Base-by-base conservation (phyloP, 1,140 invertebrate species). In the Panulirus ornatus region DNA sequence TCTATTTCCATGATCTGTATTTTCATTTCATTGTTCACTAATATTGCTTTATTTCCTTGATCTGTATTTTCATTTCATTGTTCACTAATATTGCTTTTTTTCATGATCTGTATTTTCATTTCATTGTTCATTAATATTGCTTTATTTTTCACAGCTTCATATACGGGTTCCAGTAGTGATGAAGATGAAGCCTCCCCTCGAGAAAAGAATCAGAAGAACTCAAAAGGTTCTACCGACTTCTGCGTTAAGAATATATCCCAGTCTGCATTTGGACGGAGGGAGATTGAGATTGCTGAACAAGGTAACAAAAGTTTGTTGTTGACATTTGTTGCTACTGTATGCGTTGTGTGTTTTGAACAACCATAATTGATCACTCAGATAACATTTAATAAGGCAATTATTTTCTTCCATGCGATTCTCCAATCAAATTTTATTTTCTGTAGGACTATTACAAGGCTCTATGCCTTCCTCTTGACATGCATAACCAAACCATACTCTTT, bases 241-340 rank as follows among this genome's bases (percentile, higher is more conserved):
- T 98, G 98, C 94, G 97, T 99, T 2, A 95, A 97, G 88, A 99
- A 97, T 94, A 97, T 98, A 63, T 96, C 97, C 83, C 97, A 99
- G 93, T 96, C 98, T 93, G 97, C 97, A 0, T 99, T 98, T 94
- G 99, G 99, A 0, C 95, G 98, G 38, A 94, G 98, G 79, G 99
- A 99, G 95, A 99, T 99, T 92, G 98, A 99, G 94, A 99, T 99
- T 92, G 98, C 98, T n/a, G 98, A 99, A 93, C 98, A 99, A 95
- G 96, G 96, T 96, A 93, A 92, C n/a, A n/a, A n/a, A n/a, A n/a
- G n/a, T n/a, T n/a, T n/a, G n/a, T n/a, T n/a, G n/a, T n/a, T 88
- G 30, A 36, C 14, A 19, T 22, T 19, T n/a, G 38, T 11, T 1
- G 0, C 51, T 27, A 36, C 0, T n/a, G 27, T n/a, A 76, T 1